Evolutionary conservation across 1,140 invertebrate genomes (phyloP).

Genomic region (Trinorchestia longiramus): DNA sequence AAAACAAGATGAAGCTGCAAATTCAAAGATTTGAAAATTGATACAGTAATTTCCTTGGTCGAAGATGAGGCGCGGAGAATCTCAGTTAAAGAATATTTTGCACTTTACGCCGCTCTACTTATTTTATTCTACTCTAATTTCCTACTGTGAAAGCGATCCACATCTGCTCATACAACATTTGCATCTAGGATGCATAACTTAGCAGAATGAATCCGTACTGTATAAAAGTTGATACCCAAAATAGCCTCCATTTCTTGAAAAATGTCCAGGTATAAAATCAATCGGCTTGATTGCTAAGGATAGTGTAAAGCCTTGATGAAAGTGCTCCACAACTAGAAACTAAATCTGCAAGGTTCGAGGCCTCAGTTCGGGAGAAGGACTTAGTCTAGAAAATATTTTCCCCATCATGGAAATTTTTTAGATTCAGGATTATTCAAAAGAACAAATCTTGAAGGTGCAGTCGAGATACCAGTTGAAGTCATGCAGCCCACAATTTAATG

Average conservation of each 20-base stretch:
- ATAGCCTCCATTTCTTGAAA: background rate
- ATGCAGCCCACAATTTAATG: background rate
- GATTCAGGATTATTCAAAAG: background rate
- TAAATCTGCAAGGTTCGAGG: background rate
- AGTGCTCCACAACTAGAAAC: background rate
- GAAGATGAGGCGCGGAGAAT: too few species aligned
- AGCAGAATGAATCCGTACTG: background rate
- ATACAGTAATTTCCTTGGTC: too few species aligned
- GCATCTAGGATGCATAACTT: background rate
- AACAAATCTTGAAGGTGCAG: background rate
- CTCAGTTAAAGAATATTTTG: too few species aligned
- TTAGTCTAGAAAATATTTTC: background rate
- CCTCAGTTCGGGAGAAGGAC: background rate
- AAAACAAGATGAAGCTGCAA: too few species aligned
- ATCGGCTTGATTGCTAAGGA: background rate
- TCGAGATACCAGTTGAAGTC: background rate
- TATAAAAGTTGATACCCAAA: background rate
- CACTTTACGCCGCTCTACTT: too few species aligned
- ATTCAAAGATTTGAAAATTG: too few species aligned
- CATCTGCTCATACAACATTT: too few species aligned
- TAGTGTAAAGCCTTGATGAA: background rate
- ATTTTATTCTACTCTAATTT: too few species aligned
- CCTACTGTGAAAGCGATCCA: too few species aligned
- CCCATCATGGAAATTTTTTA: background rate
- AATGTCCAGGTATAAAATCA: background rate